Evolutionary conservation across 2,888 invertebrate genomes (phyloP), one percentile per base, ranked within the genome.

Genomic region (Eupithecia abbreviata): DNA sequence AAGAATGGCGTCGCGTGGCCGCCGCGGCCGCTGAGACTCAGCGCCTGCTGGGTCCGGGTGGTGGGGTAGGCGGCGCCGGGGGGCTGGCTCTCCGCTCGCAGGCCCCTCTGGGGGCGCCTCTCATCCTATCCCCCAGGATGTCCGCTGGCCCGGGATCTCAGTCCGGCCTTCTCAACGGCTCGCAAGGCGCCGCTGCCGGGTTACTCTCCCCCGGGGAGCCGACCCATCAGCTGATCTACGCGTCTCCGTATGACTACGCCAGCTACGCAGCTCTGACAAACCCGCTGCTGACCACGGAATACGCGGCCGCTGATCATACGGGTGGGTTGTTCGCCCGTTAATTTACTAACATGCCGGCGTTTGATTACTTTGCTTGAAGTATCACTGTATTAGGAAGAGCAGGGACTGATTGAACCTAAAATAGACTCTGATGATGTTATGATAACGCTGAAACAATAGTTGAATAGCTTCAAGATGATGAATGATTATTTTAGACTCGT

Each of bases 81-180:
- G 97, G 97, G 69, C 91, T 97, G 81, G 95, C 96, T 58, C 92
- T 96, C 79, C 96, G 96, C 81, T 96, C 96, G 3, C 97, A 96
- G 72, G 97, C 98, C 12, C 98, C 98, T 0, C 91, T 98, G 79
- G 98, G 99, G 47, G 98, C 99, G 0, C 99, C 99, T 3, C 96
- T 99, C 88, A 98, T 99, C 86, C 96, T 99, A 81, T 98, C 98
- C 67, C 98, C 98, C 77, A 96, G 98, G 85, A 97, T 98, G 96
- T 97, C 97, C 15, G 97, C 97, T 80, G 97, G 97, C 77, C 98
- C 97, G 74, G 96, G 97, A 79, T 97, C 97, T 66, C 97, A 97
- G 71, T 97, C 95, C 69, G 96, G 96, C 77, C 95, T 97, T 42
- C 96, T 97, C 42, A 96, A 95, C 82, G 94, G 94, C 30, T 88